Base-by-base conservation (phyloP, 2,797 vertebrate genomes). In the Argentina silus region DNA sequence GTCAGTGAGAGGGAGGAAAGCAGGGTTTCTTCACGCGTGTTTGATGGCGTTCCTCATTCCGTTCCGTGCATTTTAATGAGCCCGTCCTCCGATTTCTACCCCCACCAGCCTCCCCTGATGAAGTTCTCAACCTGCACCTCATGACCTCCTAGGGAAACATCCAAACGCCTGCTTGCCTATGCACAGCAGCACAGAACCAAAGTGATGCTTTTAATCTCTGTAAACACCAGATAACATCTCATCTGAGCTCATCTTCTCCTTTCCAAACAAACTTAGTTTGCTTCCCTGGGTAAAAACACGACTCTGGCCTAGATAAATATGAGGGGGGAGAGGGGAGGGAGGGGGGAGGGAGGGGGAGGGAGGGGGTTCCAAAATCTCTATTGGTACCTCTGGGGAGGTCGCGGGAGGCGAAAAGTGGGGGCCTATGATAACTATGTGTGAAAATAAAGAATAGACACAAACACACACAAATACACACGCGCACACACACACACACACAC, bases 271-370 rank as follows among this genome's bases (percentile, higher is more conserved):
- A 64, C 69, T 77, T 65, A 19, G 23, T 81, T 84, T 77, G 83
- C 84, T 82, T 90, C 83, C 88, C 79, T 75, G 80, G 85, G 87
- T 83, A 83, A 85, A 85, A 88, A 86, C 86, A 85, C 78, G 9
- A 73, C n/a, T 75, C 81, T 83, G 85, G 83, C 90, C 88, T 88
- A 83, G 83, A 91, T 90, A 90, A 90, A 91, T 88, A 90, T 83
- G 86, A 90, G 19, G 12, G 6, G 12, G 7, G 64, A 51, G 47
- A 1, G 56, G 3, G 7, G 21, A 3, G 17, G 56, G 21, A 17
- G 19, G 7, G 8, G 56, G 27, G 17, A 17, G 21, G 56, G 19
- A 2, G 8, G 56, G 27, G 27, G 27, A 4, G 4, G 27, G 27
- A 4, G 21, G 56, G 56, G 55, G 47, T 36, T 67, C 15, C 7